Percentiles rank a stretch among this genome's conserved stretches.
These are phyloP conservation scores for Sebastes schlegelii DNA, from an alignment of 2,113 vertebrate genomes.

Conservation along the genomic window DNA sequence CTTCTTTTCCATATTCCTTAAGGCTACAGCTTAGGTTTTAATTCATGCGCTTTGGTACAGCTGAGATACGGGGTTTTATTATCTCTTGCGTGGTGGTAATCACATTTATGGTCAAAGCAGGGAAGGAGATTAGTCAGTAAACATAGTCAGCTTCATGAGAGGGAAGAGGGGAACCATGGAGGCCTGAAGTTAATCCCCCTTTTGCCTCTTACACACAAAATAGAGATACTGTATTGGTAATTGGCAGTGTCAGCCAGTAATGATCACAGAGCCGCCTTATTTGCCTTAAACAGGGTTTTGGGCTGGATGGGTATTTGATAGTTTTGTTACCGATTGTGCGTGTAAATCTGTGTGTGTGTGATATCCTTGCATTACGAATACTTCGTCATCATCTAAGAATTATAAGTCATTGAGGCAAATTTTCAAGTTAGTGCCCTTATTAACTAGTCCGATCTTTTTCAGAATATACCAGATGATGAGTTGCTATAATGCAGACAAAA, in stretches of 20 bases:
- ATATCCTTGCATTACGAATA: neutral
- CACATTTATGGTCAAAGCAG: conserved; percentile 82
- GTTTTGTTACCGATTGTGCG: conserved; percentile 16
- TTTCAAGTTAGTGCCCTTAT: neutral
- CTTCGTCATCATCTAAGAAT: neutral
- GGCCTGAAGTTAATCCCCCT: conserved; percentile 70
- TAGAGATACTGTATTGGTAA: conserved; percentile 59
- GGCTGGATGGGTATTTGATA: conserved; percentile 36
- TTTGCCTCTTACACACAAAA: conserved; percentile 66
- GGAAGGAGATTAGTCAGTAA: conserved; percentile 77
- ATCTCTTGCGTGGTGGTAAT: conserved; percentile 80
- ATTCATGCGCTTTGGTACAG: conserved; percentile 75
- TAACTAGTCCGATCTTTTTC: neutral
- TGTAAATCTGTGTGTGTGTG: conserved; percentile 3
- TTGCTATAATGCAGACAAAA: neutral
- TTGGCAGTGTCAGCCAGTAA: conserved; percentile 59
- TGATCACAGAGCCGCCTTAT: conserved; percentile 56
- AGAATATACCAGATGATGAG: neutral
- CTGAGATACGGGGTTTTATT: conserved; percentile 74
- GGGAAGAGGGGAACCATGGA: conserved; percentile 48
- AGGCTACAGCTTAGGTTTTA: conserved; percentile 79
- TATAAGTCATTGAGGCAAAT: neutral
- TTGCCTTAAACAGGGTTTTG: conserved; percentile 41
- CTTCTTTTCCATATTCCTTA: conserved; percentile 68
- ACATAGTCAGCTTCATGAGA: conserved; percentile 67